Evolutionary conservation across 2,113 vertebrate genomes (phyloP), one percentile per base, ranked within the genome.

Genomic region (Lagopus muta): DNA sequence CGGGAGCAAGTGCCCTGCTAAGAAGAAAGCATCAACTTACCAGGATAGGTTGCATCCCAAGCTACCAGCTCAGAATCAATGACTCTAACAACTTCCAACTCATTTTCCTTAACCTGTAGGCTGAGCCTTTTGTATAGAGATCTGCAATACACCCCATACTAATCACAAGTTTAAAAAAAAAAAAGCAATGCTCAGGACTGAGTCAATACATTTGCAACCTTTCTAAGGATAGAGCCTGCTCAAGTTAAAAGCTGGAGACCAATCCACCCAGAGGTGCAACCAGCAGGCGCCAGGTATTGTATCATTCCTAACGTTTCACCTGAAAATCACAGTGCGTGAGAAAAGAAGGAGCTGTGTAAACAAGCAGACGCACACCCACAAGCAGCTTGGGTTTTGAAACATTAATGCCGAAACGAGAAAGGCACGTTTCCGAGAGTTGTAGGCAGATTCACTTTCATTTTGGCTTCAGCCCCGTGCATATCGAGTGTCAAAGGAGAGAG

Each of bases 391-490:
- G 66, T 75, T 95, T 86, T 90, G 86, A 92, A 94, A 91, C 91
- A 83, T 64, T 70, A 69, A 86, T 80, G 90, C 20, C 82, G 82
- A 96, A 94, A 94, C 88, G 52, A 93, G 79, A 86, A 94, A 91
- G 52, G 65, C 91, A 75, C 47, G 57, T 90, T 91, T 83, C 36
- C 3, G 78, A 89, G 82, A 88, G 79, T 81, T 94, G 86, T 4
- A 16, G 70, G 66, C 70, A 94, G 80, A 94, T 92, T 83, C 24
- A 14, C 90, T 96, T 96, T 93, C 88, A 43, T 47, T 93, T 96
- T 90, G 77, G 80, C 77, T 92, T 65, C 82, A 84, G 80, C 66
- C 80, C 65, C 48, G n/a, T 82, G 92, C 91, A 58, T 90, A 94
- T 84, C 80, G 81, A 78, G 55, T 81, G 82, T 84, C 88, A 97